A percentile compares a stretch with the other conserved stretches of the same genome.
phyloP scores from a whole-genome alignment of 2,888 invertebrate species.

The Caenorhabditis imperialis region DNA sequence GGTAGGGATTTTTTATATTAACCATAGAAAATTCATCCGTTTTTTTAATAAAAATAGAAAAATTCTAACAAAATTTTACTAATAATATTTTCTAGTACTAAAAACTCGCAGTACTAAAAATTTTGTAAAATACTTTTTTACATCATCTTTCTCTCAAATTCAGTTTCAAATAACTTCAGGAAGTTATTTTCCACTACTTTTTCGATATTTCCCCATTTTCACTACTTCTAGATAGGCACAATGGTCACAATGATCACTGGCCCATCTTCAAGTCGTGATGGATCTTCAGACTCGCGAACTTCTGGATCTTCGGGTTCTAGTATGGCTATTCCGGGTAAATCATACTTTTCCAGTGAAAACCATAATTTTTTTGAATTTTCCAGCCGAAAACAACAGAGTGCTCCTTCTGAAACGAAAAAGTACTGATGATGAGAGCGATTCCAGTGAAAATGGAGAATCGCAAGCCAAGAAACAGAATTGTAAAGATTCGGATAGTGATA shows the following conservation, averaged over 20 bases:
- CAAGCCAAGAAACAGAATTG: slow-evolving; percentile 20
- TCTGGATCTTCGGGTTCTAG: slow-evolving; percentile 18
- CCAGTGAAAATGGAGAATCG: slow-evolving; percentile 2
- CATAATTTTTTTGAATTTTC: not conserved
- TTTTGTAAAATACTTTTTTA: too few species aligned
- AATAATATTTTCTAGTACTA: too few species aligned
- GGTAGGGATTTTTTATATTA: too few species aligned
- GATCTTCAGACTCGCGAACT: slow-evolving; percentile 18
- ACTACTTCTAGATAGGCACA: slow-evolving; percentile 39
- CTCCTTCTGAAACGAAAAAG: slow-evolving; percentile 41
- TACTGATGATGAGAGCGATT: slow-evolving; percentile 12
- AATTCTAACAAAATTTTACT: too few species aligned
- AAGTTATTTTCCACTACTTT: too few species aligned
- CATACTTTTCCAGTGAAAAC: not conserved
- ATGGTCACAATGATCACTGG: slow-evolving; percentile 38
- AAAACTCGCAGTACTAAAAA: too few species aligned
- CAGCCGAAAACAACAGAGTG: not conserved
- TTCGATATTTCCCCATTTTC: too few species aligned
- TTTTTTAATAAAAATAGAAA: too few species aligned
- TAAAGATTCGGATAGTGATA: slow-evolving; percentile 26
- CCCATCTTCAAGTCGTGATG: slow-evolving; percentile 4
- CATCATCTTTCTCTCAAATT: too few species aligned
- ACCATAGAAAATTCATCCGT: too few species aligned
- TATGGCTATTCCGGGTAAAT: slow-evolving; percentile 19
- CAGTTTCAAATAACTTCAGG: too few species aligned